phyloP scores from a whole-genome alignment of 2,797 vertebrate species.

The Crenichthys baileyi region DNA sequence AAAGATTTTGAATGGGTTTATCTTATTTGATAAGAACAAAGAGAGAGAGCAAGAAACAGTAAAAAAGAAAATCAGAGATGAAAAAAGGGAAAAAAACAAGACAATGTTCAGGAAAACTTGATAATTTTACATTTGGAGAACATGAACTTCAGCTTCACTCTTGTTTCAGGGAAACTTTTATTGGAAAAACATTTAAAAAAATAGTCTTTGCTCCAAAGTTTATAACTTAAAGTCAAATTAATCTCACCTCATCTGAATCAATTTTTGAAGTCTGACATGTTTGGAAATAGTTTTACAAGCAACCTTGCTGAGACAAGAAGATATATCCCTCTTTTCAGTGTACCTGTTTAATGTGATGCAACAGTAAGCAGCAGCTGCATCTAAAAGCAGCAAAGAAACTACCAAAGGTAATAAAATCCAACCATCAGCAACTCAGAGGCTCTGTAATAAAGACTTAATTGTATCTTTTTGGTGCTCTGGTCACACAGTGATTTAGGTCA shows the following conservation, averaged over 20 bases:
- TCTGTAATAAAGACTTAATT: slow-evolving; percentile 16
- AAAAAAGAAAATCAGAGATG: not conserved
- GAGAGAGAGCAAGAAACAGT: not conserved
- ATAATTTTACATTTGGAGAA: not conserved
- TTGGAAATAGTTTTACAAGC: not conserved
- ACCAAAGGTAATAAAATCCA: slow-evolving; percentile 7
- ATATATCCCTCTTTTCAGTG: not conserved
- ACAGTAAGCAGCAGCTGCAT: not conserved
- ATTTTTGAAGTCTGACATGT: not conserved
- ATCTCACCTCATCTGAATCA: not conserved
- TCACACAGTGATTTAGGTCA: slow-evolving; percentile 10
- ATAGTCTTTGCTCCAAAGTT: slow-evolving; percentile 3
- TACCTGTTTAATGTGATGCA: not conserved
- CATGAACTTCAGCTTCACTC: not conserved
- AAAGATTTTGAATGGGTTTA: no score
- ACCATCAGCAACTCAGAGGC: not conserved
- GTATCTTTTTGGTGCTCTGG: not conserved
- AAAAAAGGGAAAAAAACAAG: not conserved
- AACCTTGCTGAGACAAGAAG: not conserved
- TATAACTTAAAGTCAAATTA: not conserved
- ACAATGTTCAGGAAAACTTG: not conserved
- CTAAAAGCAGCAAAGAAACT: not conserved
- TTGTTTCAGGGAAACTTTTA: not conserved
- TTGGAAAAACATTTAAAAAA: not conserved
- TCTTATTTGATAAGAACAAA: not conserved